Evolutionary conservation across 2,888 invertebrate species (phyloP).

Genomic region (Nymphalis urticae): DNA sequence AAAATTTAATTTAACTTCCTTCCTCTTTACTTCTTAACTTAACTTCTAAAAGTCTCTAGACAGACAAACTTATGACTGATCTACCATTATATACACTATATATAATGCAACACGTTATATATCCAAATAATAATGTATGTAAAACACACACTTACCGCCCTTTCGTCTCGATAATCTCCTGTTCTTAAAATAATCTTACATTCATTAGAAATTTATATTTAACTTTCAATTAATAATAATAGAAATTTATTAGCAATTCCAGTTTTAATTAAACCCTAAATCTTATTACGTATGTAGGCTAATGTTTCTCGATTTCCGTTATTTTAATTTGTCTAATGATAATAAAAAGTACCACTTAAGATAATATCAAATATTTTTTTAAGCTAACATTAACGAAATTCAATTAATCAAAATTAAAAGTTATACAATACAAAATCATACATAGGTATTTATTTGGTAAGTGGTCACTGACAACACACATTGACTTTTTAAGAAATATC

Average conservation of each 20-base stretch:
- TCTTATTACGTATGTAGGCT: conserved; percentile 3
- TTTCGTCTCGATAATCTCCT: neutral
- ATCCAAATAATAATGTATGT: too few species aligned
- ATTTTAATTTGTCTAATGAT: conserved; percentile 1
- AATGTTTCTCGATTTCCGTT: neutral
- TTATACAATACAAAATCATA: too few species aligned
- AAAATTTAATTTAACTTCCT: too few species aligned
- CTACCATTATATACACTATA: too few species aligned
- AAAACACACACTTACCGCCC: neutral
- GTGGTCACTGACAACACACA: too few species aligned
- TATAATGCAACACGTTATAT: too few species aligned
- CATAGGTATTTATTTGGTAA: too few species aligned
- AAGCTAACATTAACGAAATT: neutral
- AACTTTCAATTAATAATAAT: neutral
- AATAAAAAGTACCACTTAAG: neutral
- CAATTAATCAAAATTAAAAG: neutral
- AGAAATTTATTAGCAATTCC: neutral
- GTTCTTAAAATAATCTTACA: neutral
- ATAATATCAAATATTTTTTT: neutral
- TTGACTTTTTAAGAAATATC: too few species aligned
- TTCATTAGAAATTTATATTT: neutral
- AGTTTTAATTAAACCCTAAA: conserved; percentile 10
- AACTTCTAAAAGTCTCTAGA: too few species aligned
- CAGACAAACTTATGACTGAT: too few species aligned
- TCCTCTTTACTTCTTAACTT: too few species aligned